phyloP scores from a whole-genome alignment of 2,888 invertebrate genomes.

The Volucella zonaria region DNA sequence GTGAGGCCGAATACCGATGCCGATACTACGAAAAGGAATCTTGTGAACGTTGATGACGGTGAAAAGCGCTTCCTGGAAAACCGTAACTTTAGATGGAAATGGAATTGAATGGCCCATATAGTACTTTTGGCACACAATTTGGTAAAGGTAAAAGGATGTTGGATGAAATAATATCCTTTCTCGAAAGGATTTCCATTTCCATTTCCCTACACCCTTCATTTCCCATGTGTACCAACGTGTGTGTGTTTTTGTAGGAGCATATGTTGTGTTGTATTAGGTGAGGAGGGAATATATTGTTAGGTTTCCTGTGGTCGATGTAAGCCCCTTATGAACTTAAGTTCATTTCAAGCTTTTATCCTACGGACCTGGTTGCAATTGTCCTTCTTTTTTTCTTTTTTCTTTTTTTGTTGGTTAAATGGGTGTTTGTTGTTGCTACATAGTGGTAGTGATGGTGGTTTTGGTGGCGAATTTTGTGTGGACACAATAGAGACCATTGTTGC shows the following conservation, averaged over 20 bases:
- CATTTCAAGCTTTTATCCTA: constrained; percentile 16
- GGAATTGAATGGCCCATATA: constrained; percentile 46
- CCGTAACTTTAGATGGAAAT: constrained; percentile 11
- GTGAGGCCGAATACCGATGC: not conserved
- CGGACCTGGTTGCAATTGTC: constrained; percentile 20
- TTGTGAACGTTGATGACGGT: not conserved
- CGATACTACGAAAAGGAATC: too few relatives aligned
- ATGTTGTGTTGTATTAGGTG: not conserved
- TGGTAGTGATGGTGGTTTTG: not conserved
- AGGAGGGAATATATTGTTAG: not conserved
- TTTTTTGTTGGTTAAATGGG: not conserved
- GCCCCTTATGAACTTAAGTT: constrained; percentile 37
- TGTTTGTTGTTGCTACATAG: too few relatives aligned
- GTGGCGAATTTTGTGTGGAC: not conserved
- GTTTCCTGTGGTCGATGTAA: constrained; percentile 24
- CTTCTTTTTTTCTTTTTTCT: not conserved
- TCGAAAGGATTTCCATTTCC: not conserved
- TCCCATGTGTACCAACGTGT: not conserved
- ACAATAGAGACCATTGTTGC: not conserved
- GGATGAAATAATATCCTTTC: constrained; percentile 34
- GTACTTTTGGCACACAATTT: constrained; percentile 60
- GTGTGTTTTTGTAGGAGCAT: not conserved
- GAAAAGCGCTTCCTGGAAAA: constrained; percentile 33
- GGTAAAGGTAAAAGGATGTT: constrained; percentile 32
- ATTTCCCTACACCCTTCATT: not conserved